Evolutionary conservation across 53 echinoderm and acorn worm species (phyloP), one percentile per base, ranked within the genome.

Genomic region (Paelopatides confundens): DNA sequence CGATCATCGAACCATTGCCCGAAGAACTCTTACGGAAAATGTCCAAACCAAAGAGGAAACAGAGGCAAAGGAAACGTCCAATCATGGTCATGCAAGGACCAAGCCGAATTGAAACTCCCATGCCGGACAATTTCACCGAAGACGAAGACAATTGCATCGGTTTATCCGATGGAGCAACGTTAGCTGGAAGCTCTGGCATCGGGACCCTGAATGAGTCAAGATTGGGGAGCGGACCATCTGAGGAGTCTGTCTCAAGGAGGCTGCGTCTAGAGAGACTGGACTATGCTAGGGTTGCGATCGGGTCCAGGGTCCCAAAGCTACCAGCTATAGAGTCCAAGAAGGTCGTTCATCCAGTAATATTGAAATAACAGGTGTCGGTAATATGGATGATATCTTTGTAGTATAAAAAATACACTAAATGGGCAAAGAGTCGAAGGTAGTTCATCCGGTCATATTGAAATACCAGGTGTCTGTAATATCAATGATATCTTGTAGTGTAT

Each of bases 1-100:
- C 92, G 1, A 88, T 93, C 67, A 93, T 96, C 53, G 97, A 96
- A 69, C 93, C 97, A 24, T 90, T 93, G 8, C 97, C 95, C 7
- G 87, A 81, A 1, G 65, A 58, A 66, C 53, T 69, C 46, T 85
- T 89, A 28, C 85, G 86, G n/a, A 30, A 32, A 12, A 86, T 66
- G 29, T 77, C 66, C 62, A 62, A 58, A 23, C 86, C 32, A 11
- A 62, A 77, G 52, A 50, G 47, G 28, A 49, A 79, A 31, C 68
- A 30, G 18, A 66, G 86, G 34, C 30, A 53, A 28, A 58, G 37
- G 65, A 50, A 18, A 34, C 27, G 38, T 6, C 49, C 37, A 26
- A 14, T 68, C 2, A 29, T 77, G 8, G 8, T 77, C 54, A n/a
- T 82, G 36, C 93, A 77, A 35, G 76, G 87, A 1, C 95, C 95